Evolutionary conservation across 1,140 invertebrate species (phyloP), one percentile per base, ranked within the genome.

Genomic region (Onthophagus taurus): DNA sequence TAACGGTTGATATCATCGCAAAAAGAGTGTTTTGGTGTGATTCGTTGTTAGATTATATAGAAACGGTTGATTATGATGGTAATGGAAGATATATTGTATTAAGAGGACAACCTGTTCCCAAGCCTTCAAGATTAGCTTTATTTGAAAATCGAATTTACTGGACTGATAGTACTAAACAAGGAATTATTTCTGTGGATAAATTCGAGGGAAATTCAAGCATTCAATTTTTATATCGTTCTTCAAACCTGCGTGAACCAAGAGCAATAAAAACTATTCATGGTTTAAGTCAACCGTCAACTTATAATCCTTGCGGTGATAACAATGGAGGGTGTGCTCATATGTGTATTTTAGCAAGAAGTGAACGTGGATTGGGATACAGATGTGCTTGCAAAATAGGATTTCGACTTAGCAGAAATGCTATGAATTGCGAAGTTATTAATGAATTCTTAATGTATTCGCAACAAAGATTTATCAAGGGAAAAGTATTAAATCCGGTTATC

Each of bases 401-500:
- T 63, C 72, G 78, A 50, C 63, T 97, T 4, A 71, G 78, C 3
- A 63, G 67, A 0, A 85, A 95, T 63, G 69, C 88, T 17, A 77
- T 80, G 42, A 85, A 85, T 56, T 99, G 95, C 61, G 81, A 82
- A 53, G 64, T 82, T 13, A 83, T 97, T 0, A 73, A 81, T 23
- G 89, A 97, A 53, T 99, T 98, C 61, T 72, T 99, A 0, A 84
- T 99, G 75, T 98, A 97, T 65, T 96, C 92, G 0, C 92, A 97
- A 54, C 93, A 97, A 57, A 81, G 94, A 48, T 94, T 96, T 54
- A 94, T 98, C 44, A 91, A 96, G 60, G 95, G 93, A 14, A 85
- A 94, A 63, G 85, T 96, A 0, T 63, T 96, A 14, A 77, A 95
- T 53, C 89, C 91, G 0, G 81, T 93, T 0, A 80, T 85, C 30